Base-by-base conservation (phyloP, 2,888 invertebrate genomes). In the Neocrepidodera transversa region DNA sequence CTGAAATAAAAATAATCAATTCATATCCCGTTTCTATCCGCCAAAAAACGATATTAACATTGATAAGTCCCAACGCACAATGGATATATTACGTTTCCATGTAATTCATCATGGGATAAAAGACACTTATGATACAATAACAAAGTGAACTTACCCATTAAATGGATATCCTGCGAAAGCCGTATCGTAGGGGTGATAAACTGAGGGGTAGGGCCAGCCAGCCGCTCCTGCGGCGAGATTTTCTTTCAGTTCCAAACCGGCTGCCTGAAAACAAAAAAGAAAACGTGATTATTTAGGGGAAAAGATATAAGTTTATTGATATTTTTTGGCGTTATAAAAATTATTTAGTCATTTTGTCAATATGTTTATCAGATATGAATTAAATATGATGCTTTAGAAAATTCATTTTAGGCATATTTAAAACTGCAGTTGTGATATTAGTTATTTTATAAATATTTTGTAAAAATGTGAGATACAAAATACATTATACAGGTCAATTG, bases 91-190 rank as follows among this genome's bases (percentile, higher is more conserved):
- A 51, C 42, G 50, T 60, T 60, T 58, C 38, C 54, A 13, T 55
- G 56, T 63, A 52, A 56, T 65, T 57, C 49, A 63, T 67, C 52
- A 53, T 53, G 56, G 49, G 63, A 62, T 58, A 61, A 60, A 59
- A 56, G 61, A 58, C 60, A 54, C 62, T 64, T 49, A 57, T 48
- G 57, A 56, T 45, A 57, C 40, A 63, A 56, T 55, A 60, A 58
- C 51, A 47, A 61, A 62, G 48, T 53, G 54, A 63, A 86, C 93
- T 93, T 83, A 95, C 95, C 94, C 93, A 82, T 93, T 94, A 83
- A 95, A 96, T 67, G 95, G 93, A 84, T 96, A 95, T 72, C 93
- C 92, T 62, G 93, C 92, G 78, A 95, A 92, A 60, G 93, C 92
- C 61, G 93, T 91, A 76, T 96, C 95, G 81, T 95, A 95, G 50